Evolutionary conservation across 2,113 vertebrate species (phyloP), one percentile per base, ranked within the genome.

Genomic region (Cyphomyrus plagiostoma): DNA sequence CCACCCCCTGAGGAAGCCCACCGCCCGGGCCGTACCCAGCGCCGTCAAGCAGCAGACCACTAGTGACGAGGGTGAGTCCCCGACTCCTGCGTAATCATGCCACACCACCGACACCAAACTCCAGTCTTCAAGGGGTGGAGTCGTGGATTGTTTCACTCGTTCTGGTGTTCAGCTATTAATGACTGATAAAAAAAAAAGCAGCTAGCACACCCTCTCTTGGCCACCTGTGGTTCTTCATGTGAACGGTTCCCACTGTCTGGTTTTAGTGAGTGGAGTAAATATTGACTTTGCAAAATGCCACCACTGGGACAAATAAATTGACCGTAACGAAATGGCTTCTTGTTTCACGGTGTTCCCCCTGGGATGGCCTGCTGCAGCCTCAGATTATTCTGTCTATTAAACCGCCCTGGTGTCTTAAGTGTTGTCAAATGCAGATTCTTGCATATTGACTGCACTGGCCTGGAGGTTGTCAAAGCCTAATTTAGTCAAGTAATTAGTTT

Each of bases 1-100:
- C 15, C 95, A 95, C 92, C 96, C 96, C 86, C 93, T 96, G 92
- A 95, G 95, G 93, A 96, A 95, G 90, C 98, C 98, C 17, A 97
- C 97, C 1, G 94, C 96, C 80, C 96, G 98, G 92, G 98, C 98
- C 46, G 97, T 97, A 74, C 96, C 98, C 93, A 98, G 96, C 26
- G 93, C 98, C 13, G 97, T 99, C 91, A 99, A 99, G 92, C 97
- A 98, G 66, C 97, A 98, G 91, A 92, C 94, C 77, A 86, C 91
- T 89, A 98, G 96, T 89, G 97, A 99, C 87, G 98, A 98, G 93
- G 98, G 98, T 99, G 91, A 93, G 95, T 84, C 0, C 84, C 62
- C 3, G 7, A 3, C 86, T 62, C 11, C 39, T 9, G 3, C 1
- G 4, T 58, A 0, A 7, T 45, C 13, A 42, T 46, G 80, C 2